These are phyloP conservation scores for Pangasianodon hypophthalmus DNA, from an alignment of 2,113 vertebrate genomes.

Conservation along the genomic window DNA sequence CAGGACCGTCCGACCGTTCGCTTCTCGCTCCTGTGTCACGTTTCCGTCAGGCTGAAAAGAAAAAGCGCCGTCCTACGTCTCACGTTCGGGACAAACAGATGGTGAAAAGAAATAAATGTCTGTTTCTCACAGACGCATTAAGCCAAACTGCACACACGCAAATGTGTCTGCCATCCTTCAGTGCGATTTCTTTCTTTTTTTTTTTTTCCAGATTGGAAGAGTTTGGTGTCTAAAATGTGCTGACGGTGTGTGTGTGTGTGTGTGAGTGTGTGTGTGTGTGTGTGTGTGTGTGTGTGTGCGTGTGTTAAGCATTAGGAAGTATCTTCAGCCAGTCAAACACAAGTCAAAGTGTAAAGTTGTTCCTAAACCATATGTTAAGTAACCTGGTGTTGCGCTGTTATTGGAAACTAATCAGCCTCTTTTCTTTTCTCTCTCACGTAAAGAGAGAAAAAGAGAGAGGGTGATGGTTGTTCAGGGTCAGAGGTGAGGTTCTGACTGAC, in stretches of 20 bases:
- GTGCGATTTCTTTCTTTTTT: neutral
- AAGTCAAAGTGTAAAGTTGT: neutral
- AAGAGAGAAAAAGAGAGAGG: neutral
- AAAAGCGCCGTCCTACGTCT: constrained; percentile 54
- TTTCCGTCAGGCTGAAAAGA: constrained; percentile 65
- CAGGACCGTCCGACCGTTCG: constrained; percentile 47
- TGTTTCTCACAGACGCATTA: constrained; percentile 58
- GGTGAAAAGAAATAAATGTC: constrained; percentile 68
- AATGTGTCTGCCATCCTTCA: neutral
- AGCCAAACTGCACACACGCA: constrained; percentile 35
- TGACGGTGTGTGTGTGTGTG: neutral
- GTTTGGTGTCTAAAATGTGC: neutral
- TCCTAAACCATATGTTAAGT: neutral
- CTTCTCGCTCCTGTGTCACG: constrained; percentile 59
- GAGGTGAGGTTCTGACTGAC: no score
- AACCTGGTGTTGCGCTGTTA: neutral
- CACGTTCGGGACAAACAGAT: constrained; percentile 73
- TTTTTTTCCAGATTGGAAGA: constrained; percentile 1
- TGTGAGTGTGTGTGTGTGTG: neutral
- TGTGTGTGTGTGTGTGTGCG: neutral
- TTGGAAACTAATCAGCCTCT: neutral
- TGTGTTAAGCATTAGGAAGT: neutral
- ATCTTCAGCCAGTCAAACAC: neutral
- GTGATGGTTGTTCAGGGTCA: no score
- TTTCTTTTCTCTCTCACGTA: no score